Base-by-base conservation (phyloP, 2,113 vertebrate species). In the Caranx ignobilis region DNA sequence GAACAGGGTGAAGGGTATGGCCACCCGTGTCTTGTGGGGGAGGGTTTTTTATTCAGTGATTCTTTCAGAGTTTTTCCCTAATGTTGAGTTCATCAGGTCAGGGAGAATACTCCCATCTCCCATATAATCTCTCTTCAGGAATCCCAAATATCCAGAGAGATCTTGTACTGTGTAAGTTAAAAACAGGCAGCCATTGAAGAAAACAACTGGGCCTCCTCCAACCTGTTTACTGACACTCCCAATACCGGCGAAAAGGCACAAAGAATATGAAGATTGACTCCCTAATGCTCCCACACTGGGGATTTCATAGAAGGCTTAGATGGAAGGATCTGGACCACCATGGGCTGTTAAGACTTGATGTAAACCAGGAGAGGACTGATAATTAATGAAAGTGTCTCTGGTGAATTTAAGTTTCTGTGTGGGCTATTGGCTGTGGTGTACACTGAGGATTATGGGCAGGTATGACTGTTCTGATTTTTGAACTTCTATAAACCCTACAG, bases 101-200 rank as follows among this genome's bases (percentile, higher is more conserved):
- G 71, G 63, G 72, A 86, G 85, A 90, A 87, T 60, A 79, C 91
- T 90, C 70, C 63, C 84, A 65, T 82, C 77, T 92, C 86, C 71
- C 73, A 54, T 75, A 54, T 75, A 50, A 57, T 48, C 68, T 79
- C 82, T 85, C 81, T 71, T 39, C 77, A 82, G 79, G 93, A 92
- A 93, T 93, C 75, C 71, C 62, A 93, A 86, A 81, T 75, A 90
- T 87, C 75, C 69, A 77, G 71, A 74, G 88, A 85, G 75, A 78
- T 26, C 16, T 35, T 80, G 54, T 69, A 66, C 35, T 80, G 54
- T 69, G 64, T 55, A 79, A 79, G 68, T 69, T 43, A 45, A 81
- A 87, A 66, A 77, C 65, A 78, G 67, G 62, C 63, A 82, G 64
- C 77, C 71, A 60, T 74, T 76, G 77, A 62, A 74, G 75, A 81